Conservation (phyloP, 2,113 vertebrate genomes). For the Bubalus kerabau region DNA sequence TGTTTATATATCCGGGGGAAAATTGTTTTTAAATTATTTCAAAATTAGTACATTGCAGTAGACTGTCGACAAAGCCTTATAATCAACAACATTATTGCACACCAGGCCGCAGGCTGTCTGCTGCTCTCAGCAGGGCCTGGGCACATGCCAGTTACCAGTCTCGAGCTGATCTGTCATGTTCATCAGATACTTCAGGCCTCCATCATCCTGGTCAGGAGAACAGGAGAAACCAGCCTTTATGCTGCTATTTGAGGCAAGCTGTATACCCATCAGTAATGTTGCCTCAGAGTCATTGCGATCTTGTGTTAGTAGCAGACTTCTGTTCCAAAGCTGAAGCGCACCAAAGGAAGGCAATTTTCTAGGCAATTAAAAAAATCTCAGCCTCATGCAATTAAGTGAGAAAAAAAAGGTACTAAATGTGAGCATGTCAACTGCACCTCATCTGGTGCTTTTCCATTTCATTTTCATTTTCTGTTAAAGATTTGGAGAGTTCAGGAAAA, state of each 20-base stretch:
- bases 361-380: conserved; percentile 47
- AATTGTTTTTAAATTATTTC: not conserved
- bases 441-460: not conserved
- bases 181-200: not conserved
- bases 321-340: not conserved
- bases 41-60: not conserved
- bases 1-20: not conserved
- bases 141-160: not conserved
- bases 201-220: rapidly evolving
- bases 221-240: not conserved
- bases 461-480: conserved; percentile 18
- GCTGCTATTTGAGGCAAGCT: not conserved
- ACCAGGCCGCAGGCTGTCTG: not conserved
- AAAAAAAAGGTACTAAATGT: not conserved
- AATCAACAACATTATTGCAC: rapidly evolving
- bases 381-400: conserved; percentile 31
- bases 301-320: not conserved
- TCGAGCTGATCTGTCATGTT: not conserved
- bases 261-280: not conserved
- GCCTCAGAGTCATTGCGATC: not conserved
- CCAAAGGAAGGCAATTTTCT: conserved; percentile 47
- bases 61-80: not conserved
- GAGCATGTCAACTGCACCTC: not conserved
- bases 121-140: not conserved
- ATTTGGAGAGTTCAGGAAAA: not conserved